A percentile compares a stretch with the other conserved stretches of the same genome.
phyloP scores from a whole-genome alignment of 2,113 vertebrate species.

The Brachypteracias leptosomus region DNA sequence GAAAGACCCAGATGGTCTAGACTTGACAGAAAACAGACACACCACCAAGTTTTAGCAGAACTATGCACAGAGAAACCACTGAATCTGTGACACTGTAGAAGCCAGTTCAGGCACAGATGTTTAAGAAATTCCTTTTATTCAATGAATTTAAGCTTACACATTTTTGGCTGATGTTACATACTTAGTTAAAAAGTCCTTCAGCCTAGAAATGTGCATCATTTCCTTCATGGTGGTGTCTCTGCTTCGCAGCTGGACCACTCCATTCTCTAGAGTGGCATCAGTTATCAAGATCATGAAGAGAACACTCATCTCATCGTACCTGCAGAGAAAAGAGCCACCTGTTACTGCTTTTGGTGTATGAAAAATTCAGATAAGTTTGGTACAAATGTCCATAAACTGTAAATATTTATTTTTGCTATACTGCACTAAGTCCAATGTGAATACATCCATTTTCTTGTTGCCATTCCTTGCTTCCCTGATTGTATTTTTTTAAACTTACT shows the following conservation, averaged over 20 bases:
- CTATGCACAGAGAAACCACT: not conserved
- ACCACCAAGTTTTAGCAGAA: not conserved
- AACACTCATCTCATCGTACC: constrained; percentile 96
- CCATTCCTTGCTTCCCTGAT: not conserved
- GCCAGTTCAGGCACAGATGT: not conserved
- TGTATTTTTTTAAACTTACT: not conserved
- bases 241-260: constrained; percentile 87
- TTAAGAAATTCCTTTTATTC: constrained; percentile 65
- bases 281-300: constrained; percentile 86
- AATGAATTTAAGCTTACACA: constrained; percentile 23
- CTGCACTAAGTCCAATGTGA: not conserved
- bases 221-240: constrained; percentile 93
- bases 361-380: not conserved
- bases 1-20: not conserved
- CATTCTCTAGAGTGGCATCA: constrained; percentile 88
- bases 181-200: constrained; percentile 84
- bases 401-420: not conserved
- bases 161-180: constrained; percentile 83
- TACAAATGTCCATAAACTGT: not conserved
- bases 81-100: rapidly evolving
- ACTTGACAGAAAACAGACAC: not conserved
- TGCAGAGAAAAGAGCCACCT: constrained; percentile 49
- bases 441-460: not conserved
- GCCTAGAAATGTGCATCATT: constrained; percentile 91
- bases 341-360: not conserved